Base-by-base conservation (phyloP, 2,797 vertebrate genomes). In the Lophura swinhoii region DNA sequence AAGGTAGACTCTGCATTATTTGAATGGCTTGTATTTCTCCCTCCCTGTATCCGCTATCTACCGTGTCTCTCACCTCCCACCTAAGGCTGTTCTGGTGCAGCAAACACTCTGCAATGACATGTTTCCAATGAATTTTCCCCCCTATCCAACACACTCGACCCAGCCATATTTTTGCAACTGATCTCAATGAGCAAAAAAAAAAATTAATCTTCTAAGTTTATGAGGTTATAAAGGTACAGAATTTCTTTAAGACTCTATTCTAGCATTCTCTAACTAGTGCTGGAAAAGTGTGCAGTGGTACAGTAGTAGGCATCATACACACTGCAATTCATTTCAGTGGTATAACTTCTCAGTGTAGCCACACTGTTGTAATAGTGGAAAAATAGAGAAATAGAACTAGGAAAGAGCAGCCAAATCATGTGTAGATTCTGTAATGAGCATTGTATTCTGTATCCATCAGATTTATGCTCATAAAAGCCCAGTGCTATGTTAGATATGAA, bases 141-240 rank as follows among this genome's bases (percentile, higher is more conserved):
- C 33, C 17, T 35, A 4, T 55, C 29, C 55, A 72, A 84, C n/a
- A 81, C 20, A 3, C 9, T 74, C 53, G 14, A 58, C 89, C 31
- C 69, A 85, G 49, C 14, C 41, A n/a, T 72, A 2, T n/a, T 92
- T 76, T 88, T 87, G 69, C 44, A 69, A 3, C 21, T 4, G 37
- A 87, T 4, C 63, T 94, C 46, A 28, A 3, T 33, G 28, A 67
- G 11, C 76, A 53, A 87, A 94, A 31, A 83, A 71, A 14, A 58
- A 83, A 77, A 23, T 9, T 37, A 28, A 79, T 11, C 23, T 83
- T 59, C 59, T 76, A 78, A 51, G 8, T 77, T 68, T 46, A 35
- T 79, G 44, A 75, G 39, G 88, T 86, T 71, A 58, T 63, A 85
- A 56, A 46, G 62, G 26, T 73, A 71, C 20, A 70, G 51, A 82